Evolutionary conservation across 2,888 invertebrate genomes (phyloP).

Genomic region (Eupithecia inturbata): DNA sequence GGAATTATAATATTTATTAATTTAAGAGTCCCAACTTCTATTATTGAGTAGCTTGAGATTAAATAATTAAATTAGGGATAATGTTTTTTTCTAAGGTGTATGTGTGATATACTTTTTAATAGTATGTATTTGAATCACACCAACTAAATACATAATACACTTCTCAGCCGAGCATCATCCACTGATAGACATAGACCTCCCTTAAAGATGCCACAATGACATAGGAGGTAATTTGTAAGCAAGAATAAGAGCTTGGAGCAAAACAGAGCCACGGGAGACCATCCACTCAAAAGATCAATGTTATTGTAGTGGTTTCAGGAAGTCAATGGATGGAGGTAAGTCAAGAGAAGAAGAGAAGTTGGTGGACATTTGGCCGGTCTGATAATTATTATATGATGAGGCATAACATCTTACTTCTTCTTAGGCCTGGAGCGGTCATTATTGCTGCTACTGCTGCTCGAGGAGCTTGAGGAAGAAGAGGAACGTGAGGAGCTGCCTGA

Average conservation of each 20-base stretch:
- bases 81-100: background rate
- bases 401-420: constrained; percentile 80
- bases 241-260: background rate
- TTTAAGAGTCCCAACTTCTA: no score
- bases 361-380: background rate
- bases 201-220: background rate
- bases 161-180: no score
- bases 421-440: constrained; percentile 86
- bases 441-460: constrained; percentile 87
- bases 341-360: background rate
- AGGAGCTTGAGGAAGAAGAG: constrained; percentile 85
- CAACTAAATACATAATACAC: no score
- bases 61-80: background rate
- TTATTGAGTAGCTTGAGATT: no score
- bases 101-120: no score
- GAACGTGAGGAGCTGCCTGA: constrained; percentile 86
- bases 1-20: no score
- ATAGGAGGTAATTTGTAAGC: background rate
- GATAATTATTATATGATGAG: background rate
- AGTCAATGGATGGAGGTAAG: background rate
- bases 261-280: background rate
- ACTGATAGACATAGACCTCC: no score
- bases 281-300: background rate
- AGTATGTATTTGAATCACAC: no score
- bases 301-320: background rate